Conservation (phyloP, 2,113 vertebrate genomes). For the Pygoscelis antarcticus region DNA sequence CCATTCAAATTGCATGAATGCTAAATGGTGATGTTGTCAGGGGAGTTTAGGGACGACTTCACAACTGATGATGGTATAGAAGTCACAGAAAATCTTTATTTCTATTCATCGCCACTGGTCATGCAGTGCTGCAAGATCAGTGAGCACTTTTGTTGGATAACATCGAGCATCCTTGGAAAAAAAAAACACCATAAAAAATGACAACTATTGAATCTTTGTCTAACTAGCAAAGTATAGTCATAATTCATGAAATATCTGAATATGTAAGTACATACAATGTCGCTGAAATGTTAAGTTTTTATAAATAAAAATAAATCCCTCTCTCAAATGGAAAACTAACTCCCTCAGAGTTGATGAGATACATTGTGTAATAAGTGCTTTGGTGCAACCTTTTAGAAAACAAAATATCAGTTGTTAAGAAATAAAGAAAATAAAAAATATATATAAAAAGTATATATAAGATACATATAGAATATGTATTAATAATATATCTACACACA, state of each 20-base stretch:
- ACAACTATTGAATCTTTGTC: not conserved
- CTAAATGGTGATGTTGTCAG: not conserved
- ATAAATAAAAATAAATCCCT: not conserved
- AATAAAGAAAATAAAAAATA: not conserved
- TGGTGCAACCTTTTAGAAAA: not conserved
- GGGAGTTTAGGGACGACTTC: not conserved
- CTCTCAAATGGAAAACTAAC: not conserved
- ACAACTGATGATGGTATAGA: not conserved
- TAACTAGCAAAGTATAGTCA: not conserved
- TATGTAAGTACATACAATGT: not conserved
- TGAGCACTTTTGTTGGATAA: not conserved
- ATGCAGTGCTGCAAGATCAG: not conserved
- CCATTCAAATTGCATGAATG: not conserved
- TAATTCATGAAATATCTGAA: not conserved
- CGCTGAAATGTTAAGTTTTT: not conserved
- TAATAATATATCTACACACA: too few species aligned
- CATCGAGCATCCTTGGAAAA: rapidly evolving
- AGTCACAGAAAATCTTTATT: not conserved
- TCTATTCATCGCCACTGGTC: not conserved
- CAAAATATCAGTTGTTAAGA: not conserved
- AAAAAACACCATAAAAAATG: not conserved
- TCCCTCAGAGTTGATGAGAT: not conserved
- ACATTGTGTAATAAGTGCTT: not conserved
- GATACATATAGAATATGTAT: not conserved
- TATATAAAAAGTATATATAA: too few species aligned